These are phyloP conservation scores for Ammospiza caudacuta DNA, from an alignment of 2,113 vertebrate species.

Conservation along the genomic window DNA sequence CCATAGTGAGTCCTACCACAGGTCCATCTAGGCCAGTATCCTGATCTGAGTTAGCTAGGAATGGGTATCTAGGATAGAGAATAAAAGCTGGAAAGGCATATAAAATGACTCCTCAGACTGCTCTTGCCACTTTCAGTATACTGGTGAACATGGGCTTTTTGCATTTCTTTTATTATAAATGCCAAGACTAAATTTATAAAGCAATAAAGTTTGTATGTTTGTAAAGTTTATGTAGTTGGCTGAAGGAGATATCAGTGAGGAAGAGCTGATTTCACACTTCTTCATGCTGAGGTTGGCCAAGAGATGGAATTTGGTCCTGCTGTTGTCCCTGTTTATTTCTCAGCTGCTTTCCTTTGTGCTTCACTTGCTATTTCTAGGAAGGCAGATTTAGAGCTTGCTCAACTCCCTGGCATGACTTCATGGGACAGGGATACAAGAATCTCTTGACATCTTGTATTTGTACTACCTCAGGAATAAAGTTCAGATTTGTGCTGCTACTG, in stretches of 20 bases:
- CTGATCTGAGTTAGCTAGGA: neutral
- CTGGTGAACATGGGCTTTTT: fast-evolving
- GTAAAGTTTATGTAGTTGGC: neutral
- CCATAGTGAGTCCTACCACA: neutral
- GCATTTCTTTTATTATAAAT: neutral
- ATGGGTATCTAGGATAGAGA: neutral
- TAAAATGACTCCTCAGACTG: neutral
- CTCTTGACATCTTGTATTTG: neutral
- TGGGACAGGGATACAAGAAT: neutral
- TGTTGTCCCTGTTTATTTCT: neutral
- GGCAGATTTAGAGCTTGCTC: neutral
- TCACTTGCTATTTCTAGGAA: neutral
- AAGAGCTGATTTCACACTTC: slow-evolving; percentile 1
- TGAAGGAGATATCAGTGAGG: neutral
- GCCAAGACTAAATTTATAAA: neutral
- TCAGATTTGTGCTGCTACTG: neutral
- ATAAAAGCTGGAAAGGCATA: neutral
- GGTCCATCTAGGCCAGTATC: neutral
- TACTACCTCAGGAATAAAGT: neutral
- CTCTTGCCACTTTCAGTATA: neutral
- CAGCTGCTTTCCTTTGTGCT: slow-evolving; percentile 7
- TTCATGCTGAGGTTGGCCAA: neutral
- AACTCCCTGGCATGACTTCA: neutral
- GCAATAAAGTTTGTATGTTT: neutral
- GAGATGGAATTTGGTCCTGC: neutral